Evolutionary conservation across 2,888 invertebrate genomes (phyloP).

Genomic region (Dioctria rufipes): DNA sequence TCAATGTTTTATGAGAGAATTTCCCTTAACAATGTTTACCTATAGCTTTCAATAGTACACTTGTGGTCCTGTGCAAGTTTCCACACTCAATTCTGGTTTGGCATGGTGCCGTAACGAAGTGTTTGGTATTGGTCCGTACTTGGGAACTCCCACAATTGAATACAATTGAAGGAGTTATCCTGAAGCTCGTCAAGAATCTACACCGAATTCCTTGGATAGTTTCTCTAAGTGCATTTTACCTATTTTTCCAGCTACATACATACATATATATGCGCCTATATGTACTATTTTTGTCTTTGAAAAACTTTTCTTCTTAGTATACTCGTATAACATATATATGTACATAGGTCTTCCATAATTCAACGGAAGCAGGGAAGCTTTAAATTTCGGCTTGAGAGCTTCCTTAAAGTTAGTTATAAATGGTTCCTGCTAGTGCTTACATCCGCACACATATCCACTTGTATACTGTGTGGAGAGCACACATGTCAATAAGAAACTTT

Average conservation of each 20-base stretch:
- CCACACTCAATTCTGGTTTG: slow-evolving; percentile 26
- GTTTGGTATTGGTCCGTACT: slow-evolving; percentile 22
- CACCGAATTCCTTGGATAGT: slow-evolving; percentile 31
- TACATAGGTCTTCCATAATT: slow-evolving; percentile 26
- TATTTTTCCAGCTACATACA: no score
- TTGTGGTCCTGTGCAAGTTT: slow-evolving; percentile 37
- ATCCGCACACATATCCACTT: background rate
- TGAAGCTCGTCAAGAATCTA: slow-evolving; percentile 14
- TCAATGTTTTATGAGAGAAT: slow-evolving; percentile 50
- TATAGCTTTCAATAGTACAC: slow-evolving; percentile 33
- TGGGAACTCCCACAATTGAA: slow-evolving; percentile 20
- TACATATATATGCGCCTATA: no score
- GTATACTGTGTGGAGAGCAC: background rate
- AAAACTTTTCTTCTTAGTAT: background rate
- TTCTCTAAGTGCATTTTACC: slow-evolving; percentile 20
- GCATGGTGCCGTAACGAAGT: slow-evolving; percentile 27
- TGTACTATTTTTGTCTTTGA: background rate
- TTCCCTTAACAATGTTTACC: slow-evolving; percentile 46
- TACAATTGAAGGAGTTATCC: slow-evolving; percentile 46
- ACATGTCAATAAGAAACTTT: slow-evolving; percentile 29
- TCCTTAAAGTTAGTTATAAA: slow-evolving; percentile 38
- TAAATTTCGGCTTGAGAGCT: slow-evolving; percentile 16
- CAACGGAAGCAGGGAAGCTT: background rate
- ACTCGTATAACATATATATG: background rate
- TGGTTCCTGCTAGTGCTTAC: slow-evolving; percentile 10